Evolutionary conservation across 2,113 vertebrate species (phyloP).

Genomic region (Epinephelus cyanopodus): DNA sequence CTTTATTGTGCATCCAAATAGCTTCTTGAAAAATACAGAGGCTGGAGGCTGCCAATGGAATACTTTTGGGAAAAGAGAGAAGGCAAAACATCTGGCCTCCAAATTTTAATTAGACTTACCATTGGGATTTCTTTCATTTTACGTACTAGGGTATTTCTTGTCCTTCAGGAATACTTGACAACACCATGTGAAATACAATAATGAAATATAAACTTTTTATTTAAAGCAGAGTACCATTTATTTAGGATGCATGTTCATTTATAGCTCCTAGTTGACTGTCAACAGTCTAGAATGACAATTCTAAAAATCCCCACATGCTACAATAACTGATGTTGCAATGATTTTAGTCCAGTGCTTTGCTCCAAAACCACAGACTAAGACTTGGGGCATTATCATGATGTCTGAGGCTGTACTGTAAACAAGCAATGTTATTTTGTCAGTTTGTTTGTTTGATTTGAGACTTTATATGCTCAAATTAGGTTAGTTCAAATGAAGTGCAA

Average conservation of each 20-base stretch:
- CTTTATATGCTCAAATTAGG: constrained; percentile 51
- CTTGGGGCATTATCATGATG: background rate
- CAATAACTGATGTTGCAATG: background rate
- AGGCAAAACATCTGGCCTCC: constrained; percentile 85
- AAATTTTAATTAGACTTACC: constrained; percentile 85
- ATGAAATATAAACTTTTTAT: constrained; percentile 40
- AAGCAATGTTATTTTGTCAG: constrained; percentile 46
- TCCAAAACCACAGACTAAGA: constrained; percentile 1
- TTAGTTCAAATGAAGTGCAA: constrained; percentile 43
- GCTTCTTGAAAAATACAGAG: constrained; percentile 76
- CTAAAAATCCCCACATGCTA: constrained; percentile 2
- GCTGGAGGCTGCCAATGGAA: constrained; percentile 76
- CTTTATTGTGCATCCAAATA: constrained; percentile 85
- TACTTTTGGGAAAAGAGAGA: constrained; percentile 76
- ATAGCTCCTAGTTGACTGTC: constrained; percentile 15
- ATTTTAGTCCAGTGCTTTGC: background rate
- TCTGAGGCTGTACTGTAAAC: constrained; percentile 31
- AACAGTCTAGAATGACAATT: background rate
- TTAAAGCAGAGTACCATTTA: constrained; percentile 37
- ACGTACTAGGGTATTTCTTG: constrained; percentile 57
- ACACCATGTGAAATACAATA: constrained; percentile 54
- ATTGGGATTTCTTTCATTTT: constrained; percentile 80
- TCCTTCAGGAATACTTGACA: constrained; percentile 76
- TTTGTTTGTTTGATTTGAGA: constrained; percentile 51
- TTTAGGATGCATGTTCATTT: constrained; percentile 25